These are phyloP conservation scores for Platichthys stellatus DNA, from an alignment of 2,113 vertebrate genomes.

Conservation along the genomic window DNA sequence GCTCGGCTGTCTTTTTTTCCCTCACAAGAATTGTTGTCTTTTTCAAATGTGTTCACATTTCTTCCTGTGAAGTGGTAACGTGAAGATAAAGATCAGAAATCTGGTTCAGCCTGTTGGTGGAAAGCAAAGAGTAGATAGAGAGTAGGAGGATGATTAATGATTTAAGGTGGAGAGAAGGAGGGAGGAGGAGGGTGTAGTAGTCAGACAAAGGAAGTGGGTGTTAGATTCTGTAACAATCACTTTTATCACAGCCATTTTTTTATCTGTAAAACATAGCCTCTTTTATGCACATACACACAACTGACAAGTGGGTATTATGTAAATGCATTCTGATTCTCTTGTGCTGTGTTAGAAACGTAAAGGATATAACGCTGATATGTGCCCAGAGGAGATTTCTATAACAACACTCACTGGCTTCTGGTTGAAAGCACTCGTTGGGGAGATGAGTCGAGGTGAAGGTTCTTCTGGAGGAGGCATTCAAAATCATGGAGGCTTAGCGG, in stretches of 20 bases:
- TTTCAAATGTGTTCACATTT: constrained; percentile 8
- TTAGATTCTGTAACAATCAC: constrained; percentile 39
- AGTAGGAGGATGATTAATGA: constrained; percentile 55
- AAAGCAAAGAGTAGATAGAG: constrained; percentile 15
- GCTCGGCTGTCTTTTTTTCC: constrained; percentile 12
- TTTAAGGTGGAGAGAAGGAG: constrained; percentile 49
- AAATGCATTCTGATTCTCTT: constrained; percentile 43
- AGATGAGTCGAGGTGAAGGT: constrained; percentile 62
- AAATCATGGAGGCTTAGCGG: constrained; percentile 55
- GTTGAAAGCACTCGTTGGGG: constrained; percentile 50
- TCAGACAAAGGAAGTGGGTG: constrained; percentile 58
- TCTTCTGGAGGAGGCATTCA: constrained; percentile 67
- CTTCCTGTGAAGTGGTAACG: neutral
- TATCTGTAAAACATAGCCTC: constrained; percentile 26
- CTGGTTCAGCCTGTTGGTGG: constrained; percentile 17
- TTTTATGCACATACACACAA: constrained; percentile 40
- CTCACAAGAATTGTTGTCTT: too few relatives aligned
- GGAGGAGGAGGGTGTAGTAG: constrained; percentile 46
- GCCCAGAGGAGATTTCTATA: constrained; percentile 37
- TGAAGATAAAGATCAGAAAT: constrained; percentile 7
- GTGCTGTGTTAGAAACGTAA: constrained; percentile 41
- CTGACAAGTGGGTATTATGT: constrained; percentile 61
- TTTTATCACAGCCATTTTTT: constrained; percentile 51
- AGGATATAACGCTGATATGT: constrained; percentile 27
- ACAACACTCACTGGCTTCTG: constrained; percentile 47